Evolutionary conservation across 2,797 vertebrate genomes (phyloP), one percentile per base, ranked within the genome.

Genomic region (Borostomias antarcticus): DNA sequence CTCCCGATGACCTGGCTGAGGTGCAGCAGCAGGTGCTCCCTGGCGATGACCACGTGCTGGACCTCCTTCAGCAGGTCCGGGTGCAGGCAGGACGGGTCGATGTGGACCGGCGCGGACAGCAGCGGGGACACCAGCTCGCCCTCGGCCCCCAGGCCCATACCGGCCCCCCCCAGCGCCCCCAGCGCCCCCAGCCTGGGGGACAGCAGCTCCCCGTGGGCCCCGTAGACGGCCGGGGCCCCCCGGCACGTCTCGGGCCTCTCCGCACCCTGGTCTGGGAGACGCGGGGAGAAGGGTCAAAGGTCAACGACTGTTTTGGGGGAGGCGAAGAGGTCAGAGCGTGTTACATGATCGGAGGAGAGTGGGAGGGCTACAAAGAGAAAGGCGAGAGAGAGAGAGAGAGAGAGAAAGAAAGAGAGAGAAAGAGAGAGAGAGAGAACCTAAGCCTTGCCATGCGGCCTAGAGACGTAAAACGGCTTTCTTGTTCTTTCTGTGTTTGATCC

Each of bases 1-100:
- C 97, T 93, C 87, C 97, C 97, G 73, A 99, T 99, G 73, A 99
- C 91, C 91, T 97, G 94, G 62, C 86, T 95, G 78, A 98, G 92
- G 84, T 98, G 97, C 40, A 98, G 92, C 47, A 98, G 93, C 77
- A 99, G 94, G 77, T 93, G 93, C 35, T 96, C 95, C 0, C 94
- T 87, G 75, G 95, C 93, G 37, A 99, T 98, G 77, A 99, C 95
- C 76, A 99, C 95, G 0, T 97, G 96, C 89, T 98, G 95, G 68
- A 99, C 95, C 79, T 97, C 96, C 43, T 94, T 96, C 79, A 99
- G 94, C 77, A 99, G 89, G 77, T 99, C 96, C 0, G 96, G 95
- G 84, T 97, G 96, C 71, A 99, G 92, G 82, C 94, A 92, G 70
- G 92, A 91, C 58, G 96, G 93, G 86, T 98, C 95, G 70, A 99